These are phyloP conservation scores for Lithosia quadra DNA, from an alignment of 2,888 invertebrate species.

Conservation along the genomic window DNA sequence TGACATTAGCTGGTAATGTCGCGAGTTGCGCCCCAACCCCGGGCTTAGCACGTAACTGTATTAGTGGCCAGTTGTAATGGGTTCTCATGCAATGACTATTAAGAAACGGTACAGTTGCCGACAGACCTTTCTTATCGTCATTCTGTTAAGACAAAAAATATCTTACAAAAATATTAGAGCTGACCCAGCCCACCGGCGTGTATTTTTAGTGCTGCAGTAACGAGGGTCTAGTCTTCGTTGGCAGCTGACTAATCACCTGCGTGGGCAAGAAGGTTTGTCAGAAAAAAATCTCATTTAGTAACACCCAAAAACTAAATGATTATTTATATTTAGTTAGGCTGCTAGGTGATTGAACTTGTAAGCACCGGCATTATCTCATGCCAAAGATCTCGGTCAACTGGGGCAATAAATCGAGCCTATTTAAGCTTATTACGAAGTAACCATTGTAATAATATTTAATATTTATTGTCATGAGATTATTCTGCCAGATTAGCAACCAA, in stretches of 20 bases:
- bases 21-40: not conserved
- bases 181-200: not conserved
- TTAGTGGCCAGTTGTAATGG: not conserved
- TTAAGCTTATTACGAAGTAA: not conserved
- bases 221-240: not conserved
- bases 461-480: not conserved
- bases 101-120: not conserved
- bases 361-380: not conserved
- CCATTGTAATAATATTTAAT: too few species aligned
- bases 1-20: conserved; percentile 38
- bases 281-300: conserved; percentile 13
- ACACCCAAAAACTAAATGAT: conserved; percentile 5
- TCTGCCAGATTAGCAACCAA: not conserved
- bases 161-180: too few species aligned
- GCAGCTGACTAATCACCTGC: conserved; percentile 17
- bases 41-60: not conserved
- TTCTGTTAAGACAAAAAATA: not conserved
- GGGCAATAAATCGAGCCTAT: not conserved
- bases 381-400: not conserved
- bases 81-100: too few species aligned
- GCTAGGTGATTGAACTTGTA: not conserved
- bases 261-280: not conserved
- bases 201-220: conserved; percentile 4
- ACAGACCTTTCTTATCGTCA: not conserved
- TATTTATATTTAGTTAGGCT: not conserved